Conservation (phyloP, 2,113 vertebrate genomes). For the Ptilorrhoa leucosticta region DNA sequence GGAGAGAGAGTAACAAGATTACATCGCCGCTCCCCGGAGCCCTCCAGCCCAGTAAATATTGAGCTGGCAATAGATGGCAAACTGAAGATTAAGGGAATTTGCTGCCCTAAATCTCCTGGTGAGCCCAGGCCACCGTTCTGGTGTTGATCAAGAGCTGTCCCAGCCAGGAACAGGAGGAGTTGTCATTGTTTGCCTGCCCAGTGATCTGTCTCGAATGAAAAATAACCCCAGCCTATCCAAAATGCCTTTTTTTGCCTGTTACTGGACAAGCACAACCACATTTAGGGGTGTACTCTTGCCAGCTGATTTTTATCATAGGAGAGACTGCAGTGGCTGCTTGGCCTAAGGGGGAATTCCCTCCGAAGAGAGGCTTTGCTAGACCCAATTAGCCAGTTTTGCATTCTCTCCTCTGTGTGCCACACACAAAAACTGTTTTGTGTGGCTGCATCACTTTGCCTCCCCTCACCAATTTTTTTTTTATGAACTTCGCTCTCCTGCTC, state of each 20-base stretch:
- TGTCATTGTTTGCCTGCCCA: background rate
- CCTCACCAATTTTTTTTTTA: rapidly evolving
- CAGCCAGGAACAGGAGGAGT: background rate
- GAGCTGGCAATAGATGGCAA: background rate
- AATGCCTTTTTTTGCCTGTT: background rate
- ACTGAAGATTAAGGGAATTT: background rate
- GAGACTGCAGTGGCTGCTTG: background rate
- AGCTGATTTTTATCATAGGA: background rate
- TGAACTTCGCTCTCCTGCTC: background rate
- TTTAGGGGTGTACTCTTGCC: background rate
- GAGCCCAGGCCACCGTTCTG: background rate
- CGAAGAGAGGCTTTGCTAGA: background rate
- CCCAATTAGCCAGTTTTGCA: background rate
- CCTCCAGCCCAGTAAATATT: slow-evolving; percentile 21
- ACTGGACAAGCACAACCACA: background rate
- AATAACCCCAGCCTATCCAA: background rate
- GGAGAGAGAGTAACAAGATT: background rate
- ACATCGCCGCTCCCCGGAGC: background rate
- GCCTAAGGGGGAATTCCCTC: background rate
- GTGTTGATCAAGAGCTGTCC: background rate
- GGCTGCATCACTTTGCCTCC: background rate
- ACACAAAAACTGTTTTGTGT: background rate
- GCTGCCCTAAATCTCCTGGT: background rate
- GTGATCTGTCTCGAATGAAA: background rate
- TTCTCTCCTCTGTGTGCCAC: background rate